Evolutionary conservation across 2,113 vertebrate species (phyloP), one percentile per base, ranked within the genome.

Genomic region (Turnix velox): DNA sequence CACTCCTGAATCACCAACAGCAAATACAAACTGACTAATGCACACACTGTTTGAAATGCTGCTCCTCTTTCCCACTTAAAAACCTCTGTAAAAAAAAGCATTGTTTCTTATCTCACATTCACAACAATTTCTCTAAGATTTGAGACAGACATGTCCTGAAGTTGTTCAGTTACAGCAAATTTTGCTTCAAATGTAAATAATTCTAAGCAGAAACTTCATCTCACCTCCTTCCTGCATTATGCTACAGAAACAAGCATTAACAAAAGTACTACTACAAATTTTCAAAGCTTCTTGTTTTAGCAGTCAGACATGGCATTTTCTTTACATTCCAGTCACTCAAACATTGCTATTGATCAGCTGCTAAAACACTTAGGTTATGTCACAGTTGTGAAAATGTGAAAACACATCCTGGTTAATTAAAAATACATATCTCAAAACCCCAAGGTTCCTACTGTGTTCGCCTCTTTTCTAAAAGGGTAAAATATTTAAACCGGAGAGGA

Each of bases 401-500:
- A 35, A n/a, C n/a, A n/a, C n/a, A n/a, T n/a, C n/a, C n/a, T 0
- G 6, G 4, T 68, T 84, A 82, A 83, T 69, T 69, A 76, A 84
- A 95, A 91, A 68, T 35, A 69, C 27, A 3, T 28, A 28, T 84
- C 54, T 78, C 62, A 30, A 92, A 84, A 88, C 72, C 24, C 14
- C 58, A 73, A 51, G 79, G 79, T 93, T 76, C 62, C 63, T 43
- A 40, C 46, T 23, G 51, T 45, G 7, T 37, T 55, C 35, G 42
- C 66, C 43, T 87, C 37, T 78, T 22, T 73, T 81, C 72, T 87
- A 65, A 84, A 74, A 87, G 61, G 33, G 40, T 42, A 59, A 84
- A 95, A 90, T 88, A 88, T 87, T 91, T 74, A 93, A 97, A 92
- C n/a, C 27, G 40, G 52, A n/a, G 75, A 88, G 30, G 31, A 58